phyloP scores from a whole-genome alignment of 2,797 vertebrate genomes.

The Tiaroga cobitis region DNA sequence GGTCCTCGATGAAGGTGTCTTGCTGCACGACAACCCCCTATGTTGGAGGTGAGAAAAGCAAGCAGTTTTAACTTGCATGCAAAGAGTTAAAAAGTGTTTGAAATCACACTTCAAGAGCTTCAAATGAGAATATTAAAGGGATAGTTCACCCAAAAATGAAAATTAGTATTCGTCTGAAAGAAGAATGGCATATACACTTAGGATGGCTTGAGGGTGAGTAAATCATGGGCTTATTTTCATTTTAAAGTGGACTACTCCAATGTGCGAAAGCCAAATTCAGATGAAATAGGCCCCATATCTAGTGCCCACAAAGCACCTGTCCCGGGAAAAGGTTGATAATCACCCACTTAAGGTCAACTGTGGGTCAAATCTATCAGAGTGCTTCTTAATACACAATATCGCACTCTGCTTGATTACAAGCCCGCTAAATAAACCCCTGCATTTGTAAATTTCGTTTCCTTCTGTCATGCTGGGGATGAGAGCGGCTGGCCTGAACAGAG shows the following conservation, averaged over 20 bases:
- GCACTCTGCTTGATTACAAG: slow-evolving; percentile 11
- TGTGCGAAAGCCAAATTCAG: background rate
- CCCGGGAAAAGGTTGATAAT: background rate
- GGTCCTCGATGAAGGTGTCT: slow-evolving; percentile 90
- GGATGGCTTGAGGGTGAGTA: too few relatives aligned
- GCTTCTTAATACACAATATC: background rate
- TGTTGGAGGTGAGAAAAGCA: background rate
- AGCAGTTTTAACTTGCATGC: background rate
- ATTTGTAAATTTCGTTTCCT: slow-evolving; percentile 2
- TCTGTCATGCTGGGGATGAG: background rate
- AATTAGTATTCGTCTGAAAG: too few relatives aligned
- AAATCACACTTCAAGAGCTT: background rate
- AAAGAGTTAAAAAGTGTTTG: background rate
- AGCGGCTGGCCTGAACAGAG: background rate
- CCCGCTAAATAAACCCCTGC: background rate
- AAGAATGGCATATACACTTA: too few relatives aligned
- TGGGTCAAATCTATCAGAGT: slow-evolving; percentile 11
- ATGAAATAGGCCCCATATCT: slow-evolving; percentile 4
- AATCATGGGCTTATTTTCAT: too few relatives aligned
- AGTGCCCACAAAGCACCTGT: background rate
- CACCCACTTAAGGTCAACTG: background rate
- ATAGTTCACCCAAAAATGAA: too few relatives aligned
- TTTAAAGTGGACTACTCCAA: too few relatives aligned
- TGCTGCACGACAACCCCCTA: slow-evolving; percentile 90
- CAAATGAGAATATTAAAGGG: background rate